phyloP scores from a whole-genome alignment of 2,113 vertebrate genomes.

The Hippocampus abdominalis region DNA sequence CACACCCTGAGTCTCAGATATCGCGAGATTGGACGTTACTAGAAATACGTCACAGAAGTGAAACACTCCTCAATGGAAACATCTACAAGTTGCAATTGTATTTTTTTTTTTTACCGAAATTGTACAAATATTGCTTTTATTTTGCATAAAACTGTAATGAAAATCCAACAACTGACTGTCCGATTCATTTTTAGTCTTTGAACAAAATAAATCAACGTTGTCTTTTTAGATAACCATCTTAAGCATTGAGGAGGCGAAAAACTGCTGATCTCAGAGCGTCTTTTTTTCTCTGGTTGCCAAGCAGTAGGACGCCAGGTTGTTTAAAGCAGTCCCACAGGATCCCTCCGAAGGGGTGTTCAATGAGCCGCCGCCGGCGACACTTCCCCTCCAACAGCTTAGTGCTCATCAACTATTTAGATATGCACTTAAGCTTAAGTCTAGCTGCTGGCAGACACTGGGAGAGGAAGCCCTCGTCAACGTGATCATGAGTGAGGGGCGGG shows the following conservation, averaged over 20 bases:
- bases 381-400: slow-evolving; percentile 64
- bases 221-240: slow-evolving; percentile 50
- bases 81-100: too few species aligned
- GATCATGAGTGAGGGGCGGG: slow-evolving; percentile 8
- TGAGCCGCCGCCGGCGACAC: slow-evolving; percentile 56
- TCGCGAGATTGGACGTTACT: too few species aligned
- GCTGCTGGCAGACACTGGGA: slow-evolving; percentile 33
- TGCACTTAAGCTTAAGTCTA: slow-evolving; percentile 57
- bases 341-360: slow-evolving; percentile 51
- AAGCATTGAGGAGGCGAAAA: slow-evolving; percentile 44
- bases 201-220: slow-evolving; percentile 17
- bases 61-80: too few species aligned
- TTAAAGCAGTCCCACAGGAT: slow-evolving; percentile 66
- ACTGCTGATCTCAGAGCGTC: slow-evolving; percentile 50
- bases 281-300: slow-evolving; percentile 48
- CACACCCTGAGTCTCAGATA: too few species aligned
- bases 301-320: slow-evolving; percentile 57
- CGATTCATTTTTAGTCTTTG: background rate
- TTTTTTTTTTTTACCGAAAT: too few species aligned
- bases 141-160: too few species aligned
- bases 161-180: background rate
- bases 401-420: slow-evolving; percentile 74
- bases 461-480: slow-evolving; percentile 31
- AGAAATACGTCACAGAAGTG: too few species aligned
- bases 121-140: too few species aligned